Evolutionary conservation across 2,113 vertebrate genomes (phyloP).

Genomic region (Phyllopteryx taeniolatus): DNA sequence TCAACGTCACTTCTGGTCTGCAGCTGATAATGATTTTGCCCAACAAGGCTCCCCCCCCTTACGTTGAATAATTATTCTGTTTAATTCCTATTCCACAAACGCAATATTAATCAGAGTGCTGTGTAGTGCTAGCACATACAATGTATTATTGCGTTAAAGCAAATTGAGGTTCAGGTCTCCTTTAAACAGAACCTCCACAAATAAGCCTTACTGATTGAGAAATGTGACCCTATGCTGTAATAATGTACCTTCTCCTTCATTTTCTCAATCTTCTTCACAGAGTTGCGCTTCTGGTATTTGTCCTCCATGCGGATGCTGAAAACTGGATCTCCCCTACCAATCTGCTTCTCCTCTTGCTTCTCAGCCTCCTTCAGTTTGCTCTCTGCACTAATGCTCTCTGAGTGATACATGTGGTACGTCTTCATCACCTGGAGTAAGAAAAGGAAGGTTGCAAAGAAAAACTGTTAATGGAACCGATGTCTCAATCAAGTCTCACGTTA

Average conservation of each 20-base stretch:
- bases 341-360: conserved; percentile 97
- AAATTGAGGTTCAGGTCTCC: not conserved
- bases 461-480: not conserved
- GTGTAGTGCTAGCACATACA: too few species aligned
- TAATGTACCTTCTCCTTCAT: conserved; percentile 95
- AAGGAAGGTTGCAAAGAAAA: not conserved
- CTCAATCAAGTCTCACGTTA: conserved; percentile 5
- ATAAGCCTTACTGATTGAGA: not conserved
- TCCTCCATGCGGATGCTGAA: conserved; percentile 92
- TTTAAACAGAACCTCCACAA: conserved; percentile 28
- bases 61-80: too few species aligned
- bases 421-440: conserved; percentile 88
- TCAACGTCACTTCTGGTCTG: too few species aligned
- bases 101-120: too few species aligned
- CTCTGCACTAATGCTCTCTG: conserved; percentile 95
- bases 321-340: conserved; percentile 85
- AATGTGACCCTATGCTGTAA: conserved; percentile 46
- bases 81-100: too few species aligned
- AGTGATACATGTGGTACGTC: conserved; percentile 99
- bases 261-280: conserved; percentile 99
- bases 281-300: conserved; percentile 88
- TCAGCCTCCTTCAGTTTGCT: conserved; percentile 97
- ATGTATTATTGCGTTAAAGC: too few species aligned
- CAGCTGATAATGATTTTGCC: too few species aligned
- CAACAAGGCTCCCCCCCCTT: too few species aligned